phyloP scores from a whole-genome alignment of 2,888 invertebrate genomes.

The Pardosa pseudoannulata region DNA sequence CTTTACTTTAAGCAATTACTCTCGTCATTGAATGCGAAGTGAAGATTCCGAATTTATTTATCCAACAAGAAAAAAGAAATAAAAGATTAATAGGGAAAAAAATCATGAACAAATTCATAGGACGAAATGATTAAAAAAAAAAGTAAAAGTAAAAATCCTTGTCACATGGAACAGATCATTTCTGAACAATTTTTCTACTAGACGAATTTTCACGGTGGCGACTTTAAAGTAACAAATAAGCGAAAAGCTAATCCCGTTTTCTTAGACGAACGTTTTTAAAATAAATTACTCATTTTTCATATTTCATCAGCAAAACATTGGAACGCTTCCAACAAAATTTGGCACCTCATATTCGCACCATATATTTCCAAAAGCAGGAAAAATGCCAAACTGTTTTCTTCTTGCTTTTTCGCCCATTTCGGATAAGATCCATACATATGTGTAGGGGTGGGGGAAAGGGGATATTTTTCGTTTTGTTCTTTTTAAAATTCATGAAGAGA shows the following conservation, averaged over 20 bases:
- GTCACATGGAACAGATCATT: too few species aligned
- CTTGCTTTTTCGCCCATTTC: neutral
- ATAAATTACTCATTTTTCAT: slow-evolving; percentile 54
- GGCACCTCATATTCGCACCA: slow-evolving; percentile 55
- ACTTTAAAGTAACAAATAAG: neutral
- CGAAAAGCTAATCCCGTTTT: neutral
- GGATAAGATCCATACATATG: slow-evolving; percentile 23
- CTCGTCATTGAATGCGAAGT: too few species aligned
- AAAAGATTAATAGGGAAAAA: too few species aligned
- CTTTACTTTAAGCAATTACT: too few species aligned
- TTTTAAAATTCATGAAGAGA: neutral
- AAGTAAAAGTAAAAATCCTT: too few species aligned
- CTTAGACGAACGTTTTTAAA: slow-evolving; percentile 18
- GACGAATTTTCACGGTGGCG: too few species aligned
- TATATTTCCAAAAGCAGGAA: slow-evolving; percentile 35
- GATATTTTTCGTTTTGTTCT: slow-evolving; percentile 19
- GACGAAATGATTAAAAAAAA: too few species aligned
- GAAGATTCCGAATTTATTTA: too few species aligned
- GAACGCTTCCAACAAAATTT: slow-evolving; percentile 60
- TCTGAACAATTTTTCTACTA: too few species aligned
- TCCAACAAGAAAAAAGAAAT: too few species aligned
- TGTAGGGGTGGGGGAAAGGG: neutral
- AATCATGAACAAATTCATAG: too few species aligned
- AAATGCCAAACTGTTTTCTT: slow-evolving; percentile 42
- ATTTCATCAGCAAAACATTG: slow-evolving; percentile 37